Conservation (phyloP, 2,888 invertebrate species). For the Copidosoma aretas region DNA sequence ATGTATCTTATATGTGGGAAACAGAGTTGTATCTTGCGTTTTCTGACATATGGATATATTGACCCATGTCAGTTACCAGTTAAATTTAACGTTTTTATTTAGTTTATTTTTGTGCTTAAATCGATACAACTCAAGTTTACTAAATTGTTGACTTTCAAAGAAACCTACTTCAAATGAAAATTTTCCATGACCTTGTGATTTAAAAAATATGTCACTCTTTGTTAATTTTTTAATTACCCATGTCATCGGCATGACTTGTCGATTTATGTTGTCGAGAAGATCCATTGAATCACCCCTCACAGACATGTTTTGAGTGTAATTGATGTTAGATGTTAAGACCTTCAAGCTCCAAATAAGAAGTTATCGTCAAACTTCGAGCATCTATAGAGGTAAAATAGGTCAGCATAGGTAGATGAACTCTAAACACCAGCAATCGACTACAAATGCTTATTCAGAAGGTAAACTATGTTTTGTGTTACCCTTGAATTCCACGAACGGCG, state of each 20-base stretch:
- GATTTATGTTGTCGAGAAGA: constrained; percentile 9
- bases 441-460: constrained; percentile 34
- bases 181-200: background rate
- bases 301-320: constrained; percentile 18
- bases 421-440: constrained; percentile 15
- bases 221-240: background rate
- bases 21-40: background rate
- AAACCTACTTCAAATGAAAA: constrained; percentile 1
- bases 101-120: no score
- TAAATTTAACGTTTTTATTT: no score
- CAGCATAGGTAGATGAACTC: constrained; percentile 14
- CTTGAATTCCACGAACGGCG: background rate
- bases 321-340: constrained; percentile 14
- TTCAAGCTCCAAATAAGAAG: constrained; percentile 14
- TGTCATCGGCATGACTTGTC: constrained; percentile 15
- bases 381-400: constrained; percentile 7
- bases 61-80: no score
- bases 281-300: constrained; percentile 5
- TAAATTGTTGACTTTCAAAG: background rate
- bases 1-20: background rate
- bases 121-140: no score
- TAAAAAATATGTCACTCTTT: constrained; percentile 12
- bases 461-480: constrained; percentile 26
- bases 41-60: no score
- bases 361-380: constrained; percentile 1